Conservation (phyloP, 2,888 invertebrate species). For the Globia sparganii region DNA sequence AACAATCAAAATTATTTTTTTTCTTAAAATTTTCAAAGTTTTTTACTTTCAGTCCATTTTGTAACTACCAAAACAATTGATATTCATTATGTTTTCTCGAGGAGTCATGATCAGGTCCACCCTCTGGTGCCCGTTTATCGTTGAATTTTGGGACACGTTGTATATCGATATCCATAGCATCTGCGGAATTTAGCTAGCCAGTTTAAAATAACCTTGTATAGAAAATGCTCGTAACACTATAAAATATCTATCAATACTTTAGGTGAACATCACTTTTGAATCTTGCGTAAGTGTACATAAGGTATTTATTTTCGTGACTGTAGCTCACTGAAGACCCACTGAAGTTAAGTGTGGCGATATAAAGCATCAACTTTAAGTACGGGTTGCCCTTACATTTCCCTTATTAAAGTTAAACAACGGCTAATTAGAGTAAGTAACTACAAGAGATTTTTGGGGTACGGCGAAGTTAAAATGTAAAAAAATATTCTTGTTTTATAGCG, state of each 20-base stretch:
- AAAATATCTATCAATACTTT: background rate
- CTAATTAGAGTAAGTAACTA: constrained; percentile 70
- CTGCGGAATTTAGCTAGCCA: too few species aligned
- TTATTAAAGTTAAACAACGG: constrained; percentile 64
- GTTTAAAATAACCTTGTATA: background rate
- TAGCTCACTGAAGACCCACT: constrained; percentile 52
- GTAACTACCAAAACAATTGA: too few species aligned
- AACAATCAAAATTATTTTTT: too few species aligned
- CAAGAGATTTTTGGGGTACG: constrained; percentile 58
- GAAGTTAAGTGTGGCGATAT: constrained; percentile 65
- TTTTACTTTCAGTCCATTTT: too few species aligned
- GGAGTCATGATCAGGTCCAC: too few species aligned
- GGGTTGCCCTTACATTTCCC: constrained; percentile 51
- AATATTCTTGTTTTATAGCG: constrained; percentile 14
- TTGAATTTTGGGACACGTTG: too few species aligned
- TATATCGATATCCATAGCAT: too few species aligned
- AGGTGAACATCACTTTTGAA: background rate
- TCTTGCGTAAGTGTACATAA: background rate
- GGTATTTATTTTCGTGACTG: background rate
- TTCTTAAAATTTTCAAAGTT: too few species aligned
- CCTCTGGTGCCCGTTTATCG: too few species aligned
- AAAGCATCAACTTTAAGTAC: constrained; percentile 63
- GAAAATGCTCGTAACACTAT: background rate
- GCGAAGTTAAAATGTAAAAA: constrained; percentile 25
- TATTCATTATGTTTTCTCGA: too few species aligned